Percentiles rank a stretch among this genome's conserved stretches.
Evolutionary conservation across 2,113 vertebrate species (phyloP).

Genomic region (Paradisaea rubra): DNA sequence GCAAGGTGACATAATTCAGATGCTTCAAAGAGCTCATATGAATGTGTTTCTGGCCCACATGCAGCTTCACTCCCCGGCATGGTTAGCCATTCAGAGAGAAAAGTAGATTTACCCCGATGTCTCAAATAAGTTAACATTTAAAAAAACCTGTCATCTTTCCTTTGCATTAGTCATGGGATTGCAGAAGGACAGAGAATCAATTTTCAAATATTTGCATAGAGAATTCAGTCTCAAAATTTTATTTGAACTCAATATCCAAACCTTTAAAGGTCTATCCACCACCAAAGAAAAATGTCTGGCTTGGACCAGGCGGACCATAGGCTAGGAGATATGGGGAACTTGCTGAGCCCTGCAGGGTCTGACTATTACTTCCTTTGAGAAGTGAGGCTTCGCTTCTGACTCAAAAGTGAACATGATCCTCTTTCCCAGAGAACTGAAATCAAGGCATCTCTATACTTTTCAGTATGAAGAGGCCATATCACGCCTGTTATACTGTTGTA

Average conservation of each 20-base stretch:
- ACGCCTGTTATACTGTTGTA: not conserved
- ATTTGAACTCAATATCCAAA: not conserved
- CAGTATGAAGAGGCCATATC: not conserved
- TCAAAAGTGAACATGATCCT: not conserved
- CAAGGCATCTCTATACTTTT: not conserved
- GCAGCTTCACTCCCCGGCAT: fast-evolving
- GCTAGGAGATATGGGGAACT: not conserved
- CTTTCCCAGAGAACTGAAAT: slow-evolving; percentile 24
- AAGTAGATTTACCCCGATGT: not conserved
- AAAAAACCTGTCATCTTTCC: not conserved
- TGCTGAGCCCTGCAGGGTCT: not conserved
- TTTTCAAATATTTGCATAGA: not conserved
- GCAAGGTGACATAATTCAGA: not conserved
- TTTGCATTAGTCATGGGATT: not conserved
- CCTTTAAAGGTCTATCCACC: not conserved
- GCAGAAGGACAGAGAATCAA: not conserved
- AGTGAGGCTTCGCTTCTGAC: not conserved
- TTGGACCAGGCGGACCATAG: not conserved
- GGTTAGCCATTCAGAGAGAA: not conserved
- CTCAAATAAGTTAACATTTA: not conserved
- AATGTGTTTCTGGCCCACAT: not conserved
- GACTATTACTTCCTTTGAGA: not conserved
- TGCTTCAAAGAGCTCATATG: not conserved
- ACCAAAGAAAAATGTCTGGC: not conserved
- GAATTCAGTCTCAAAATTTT: not conserved